These are phyloP conservation scores for Drosophila engyochracea DNA, from an alignment of 2,888 invertebrate genomes.

Conservation along the genomic window DNA sequence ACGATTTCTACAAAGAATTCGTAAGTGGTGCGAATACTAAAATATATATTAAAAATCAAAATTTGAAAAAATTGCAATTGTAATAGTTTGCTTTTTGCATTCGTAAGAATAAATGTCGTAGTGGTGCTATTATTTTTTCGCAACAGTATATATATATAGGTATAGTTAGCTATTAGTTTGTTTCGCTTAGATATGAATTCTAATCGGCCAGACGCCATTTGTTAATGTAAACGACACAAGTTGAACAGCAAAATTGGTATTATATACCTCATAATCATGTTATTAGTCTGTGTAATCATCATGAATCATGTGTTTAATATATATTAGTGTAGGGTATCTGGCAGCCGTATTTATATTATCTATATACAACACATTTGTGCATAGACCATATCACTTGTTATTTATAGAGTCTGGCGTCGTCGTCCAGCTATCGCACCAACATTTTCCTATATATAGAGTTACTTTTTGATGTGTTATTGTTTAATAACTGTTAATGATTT, in stretches of 20 bases:
- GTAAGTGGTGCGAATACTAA: background rate
- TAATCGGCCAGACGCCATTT: constrained; percentile 17
- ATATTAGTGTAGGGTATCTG: constrained; percentile 32
- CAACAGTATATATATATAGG: background rate
- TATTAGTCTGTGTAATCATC: background rate
- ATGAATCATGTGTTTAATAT: background rate
- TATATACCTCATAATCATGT: background rate
- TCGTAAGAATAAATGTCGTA: background rate
- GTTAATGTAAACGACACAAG: background rate
- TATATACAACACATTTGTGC: background rate
- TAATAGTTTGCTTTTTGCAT: background rate
- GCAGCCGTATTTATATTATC: background rate
- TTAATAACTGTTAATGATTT: constrained; percentile 77
- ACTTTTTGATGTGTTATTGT: constrained; percentile 56
- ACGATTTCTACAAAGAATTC: background rate
- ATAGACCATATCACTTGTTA: constrained; percentile 39
- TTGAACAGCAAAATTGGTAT: background rate
- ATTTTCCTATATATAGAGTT: constrained; percentile 45
- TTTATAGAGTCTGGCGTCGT: constrained; percentile 66
- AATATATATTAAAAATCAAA: background rate
- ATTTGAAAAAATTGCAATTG: background rate
- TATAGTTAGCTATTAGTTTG: background rate
- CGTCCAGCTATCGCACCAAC: constrained; percentile 46
- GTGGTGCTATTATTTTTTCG: background rate
- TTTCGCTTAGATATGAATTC: constrained; percentile 20